These are phyloP conservation scores for Scortum barcoo DNA, from an alignment of 2,113 vertebrate genomes.

Conservation along the genomic window DNA sequence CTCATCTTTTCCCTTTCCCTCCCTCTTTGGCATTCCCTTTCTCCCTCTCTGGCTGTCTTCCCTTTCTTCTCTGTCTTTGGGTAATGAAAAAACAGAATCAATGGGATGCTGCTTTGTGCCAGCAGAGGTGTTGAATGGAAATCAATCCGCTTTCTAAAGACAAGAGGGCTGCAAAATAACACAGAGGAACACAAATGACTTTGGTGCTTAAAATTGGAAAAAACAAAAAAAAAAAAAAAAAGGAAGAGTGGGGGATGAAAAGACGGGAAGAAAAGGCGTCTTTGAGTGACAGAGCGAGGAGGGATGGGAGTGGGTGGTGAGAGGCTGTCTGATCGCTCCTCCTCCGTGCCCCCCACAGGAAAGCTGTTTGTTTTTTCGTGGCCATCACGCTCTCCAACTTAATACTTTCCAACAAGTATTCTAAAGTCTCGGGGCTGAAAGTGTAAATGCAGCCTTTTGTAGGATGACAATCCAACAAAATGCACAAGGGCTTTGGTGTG, in stretches of 20 bases:
- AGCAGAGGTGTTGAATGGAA: conserved; percentile 65
- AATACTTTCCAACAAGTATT: conserved; percentile 1
- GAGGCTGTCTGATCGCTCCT: conserved; percentile 28
- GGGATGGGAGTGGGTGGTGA: conserved; percentile 13
- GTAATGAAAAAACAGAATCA: conserved; percentile 72
- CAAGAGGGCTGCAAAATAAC: conserved; percentile 61
- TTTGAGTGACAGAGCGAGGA: conserved; percentile 22
- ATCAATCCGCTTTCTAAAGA: conserved; percentile 73
- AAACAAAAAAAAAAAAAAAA: background rate
- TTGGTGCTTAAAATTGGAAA: background rate
- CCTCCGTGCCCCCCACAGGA: conserved; percentile 30
- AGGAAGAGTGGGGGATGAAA: background rate
- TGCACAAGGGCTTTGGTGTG: background rate
- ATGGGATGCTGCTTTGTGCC: conserved; percentile 64
- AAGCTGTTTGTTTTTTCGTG: conserved; percentile 37
- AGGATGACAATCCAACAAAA: background rate
- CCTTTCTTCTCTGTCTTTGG: conserved; percentile 46
- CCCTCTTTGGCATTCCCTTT: conserved; percentile 15
- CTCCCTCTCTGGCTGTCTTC: background rate
- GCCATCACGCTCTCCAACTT: background rate
- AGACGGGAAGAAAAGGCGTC: background rate
- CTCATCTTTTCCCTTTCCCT: conserved; percentile 6
- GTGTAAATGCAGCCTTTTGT: background rate
- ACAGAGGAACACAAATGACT: conserved; percentile 38
- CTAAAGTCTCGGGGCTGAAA: conserved; percentile 1